phyloP scores from a whole-genome alignment of 37 sponge, comb jelly and placozoan genomes.

The Dysidea cf. avara region DNA sequence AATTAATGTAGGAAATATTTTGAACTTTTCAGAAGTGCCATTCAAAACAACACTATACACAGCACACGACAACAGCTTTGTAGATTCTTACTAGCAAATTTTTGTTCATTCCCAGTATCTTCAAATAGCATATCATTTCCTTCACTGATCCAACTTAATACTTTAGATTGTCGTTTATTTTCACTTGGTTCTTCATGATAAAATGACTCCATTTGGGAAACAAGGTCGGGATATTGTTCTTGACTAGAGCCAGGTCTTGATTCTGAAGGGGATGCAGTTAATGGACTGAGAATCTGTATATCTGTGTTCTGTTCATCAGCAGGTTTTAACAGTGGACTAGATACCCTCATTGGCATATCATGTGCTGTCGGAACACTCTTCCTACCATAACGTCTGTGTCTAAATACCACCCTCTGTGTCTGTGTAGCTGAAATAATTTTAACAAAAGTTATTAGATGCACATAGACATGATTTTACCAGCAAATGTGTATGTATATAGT shows the following conservation, averaged over 20 bases:
- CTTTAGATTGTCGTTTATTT: conserved; percentile 30
- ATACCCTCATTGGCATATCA: background rate
- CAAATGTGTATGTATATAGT: no score
- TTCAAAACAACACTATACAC: no score
- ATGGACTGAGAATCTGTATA: background rate
- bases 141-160: conserved; percentile 48
- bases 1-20: no score
- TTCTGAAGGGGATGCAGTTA: background rate
- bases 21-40: no score
- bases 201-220: no score
- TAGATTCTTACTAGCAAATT: background rate
- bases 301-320: background rate
- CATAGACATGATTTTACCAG: no score
- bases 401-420: conserved; percentile 5
- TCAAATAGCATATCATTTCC: conserved; percentile 39
- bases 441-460: no score
- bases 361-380: background rate
- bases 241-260: no score
- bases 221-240: no score
- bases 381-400: conserved; percentile 7
- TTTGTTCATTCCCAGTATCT: conserved; percentile 15
- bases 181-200: no score
- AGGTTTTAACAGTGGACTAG: conserved; percentile 2
- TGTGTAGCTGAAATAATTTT: no score
- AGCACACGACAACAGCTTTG: background rate